Conservation (phyloP, 2,113 vertebrate genomes). For the Desmodus rotundus region DNA sequence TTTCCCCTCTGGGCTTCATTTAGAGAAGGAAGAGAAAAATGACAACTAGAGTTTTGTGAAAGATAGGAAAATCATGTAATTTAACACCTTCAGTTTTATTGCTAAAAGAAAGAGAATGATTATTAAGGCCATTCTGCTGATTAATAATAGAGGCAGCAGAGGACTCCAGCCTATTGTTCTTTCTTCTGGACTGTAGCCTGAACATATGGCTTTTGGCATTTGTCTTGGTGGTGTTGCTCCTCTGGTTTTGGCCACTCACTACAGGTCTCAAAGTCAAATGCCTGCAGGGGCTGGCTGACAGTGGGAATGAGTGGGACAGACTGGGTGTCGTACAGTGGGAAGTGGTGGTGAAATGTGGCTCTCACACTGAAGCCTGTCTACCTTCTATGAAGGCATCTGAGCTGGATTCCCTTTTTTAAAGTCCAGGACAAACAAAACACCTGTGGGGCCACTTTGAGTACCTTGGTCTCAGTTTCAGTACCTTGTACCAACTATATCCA, state of each 20-base stretch:
- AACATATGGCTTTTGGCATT: background rate
- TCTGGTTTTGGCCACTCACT: background rate
- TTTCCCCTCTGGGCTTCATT: background rate
- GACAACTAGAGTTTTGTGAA: constrained; percentile 8
- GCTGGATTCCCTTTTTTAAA: background rate
- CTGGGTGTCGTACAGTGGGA: background rate
- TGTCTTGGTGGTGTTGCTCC: background rate
- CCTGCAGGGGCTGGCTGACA: background rate
- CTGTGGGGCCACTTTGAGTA: background rate
- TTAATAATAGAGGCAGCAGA: background rate
- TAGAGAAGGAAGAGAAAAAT: background rate
- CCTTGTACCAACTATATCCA: background rate
- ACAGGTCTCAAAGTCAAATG: background rate
- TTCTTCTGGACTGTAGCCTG: background rate
- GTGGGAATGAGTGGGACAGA: background rate
- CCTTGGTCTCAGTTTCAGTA: background rate
- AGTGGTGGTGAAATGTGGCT: background rate
- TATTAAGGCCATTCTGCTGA: background rate
- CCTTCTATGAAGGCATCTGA: background rate
- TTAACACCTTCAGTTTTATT: background rate
- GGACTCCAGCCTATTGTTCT: background rate
- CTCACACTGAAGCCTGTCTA: background rate
- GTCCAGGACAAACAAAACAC: background rate
- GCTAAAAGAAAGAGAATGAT: background rate
- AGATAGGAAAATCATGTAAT: background rate